Evolutionary conservation across 2,797 vertebrate species (phyloP), one percentile per base, ranked within the genome.

Genomic region (Karalla daura): DNA sequence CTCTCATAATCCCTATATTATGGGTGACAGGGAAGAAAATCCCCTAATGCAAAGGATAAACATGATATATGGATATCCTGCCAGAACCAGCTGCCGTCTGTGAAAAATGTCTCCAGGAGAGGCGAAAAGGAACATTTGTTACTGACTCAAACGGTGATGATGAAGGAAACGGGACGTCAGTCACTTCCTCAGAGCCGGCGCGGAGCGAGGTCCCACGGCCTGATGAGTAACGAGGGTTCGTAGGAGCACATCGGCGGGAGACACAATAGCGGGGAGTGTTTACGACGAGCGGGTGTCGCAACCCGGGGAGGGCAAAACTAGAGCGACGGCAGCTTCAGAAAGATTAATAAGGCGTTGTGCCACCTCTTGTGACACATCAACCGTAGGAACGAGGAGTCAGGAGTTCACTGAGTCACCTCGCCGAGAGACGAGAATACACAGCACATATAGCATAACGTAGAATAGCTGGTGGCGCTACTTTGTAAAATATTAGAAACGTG

Each of bases 111-210:
- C 25, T 45, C n/a, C 47, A 40, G 13, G 25, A 68, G 53, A 39
- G 11, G 46, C 27, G 49, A 73, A 64, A 47, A 20, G 36, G 33
- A 74, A 67, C 55, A 67, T 62, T 74, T 30, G 56, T 62, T 36
- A 49, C 51, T 36, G 63, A 72, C 15, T 77, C 64, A 71, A 58
- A 52, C 43, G 33, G 13, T 39, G 58, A 35, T n/a, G 45, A 35
- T n/a, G 45, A 69, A 59, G 68, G 56, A 80, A 69, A 66, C 43
- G 59, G 82, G 56, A 62, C 35, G 18, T n/a, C 11, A 7, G 62
- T 27, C 45, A 89, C 84, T 89, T 89, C 79, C 86, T 63, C 41
- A 77, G 45, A 54, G 32, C 47, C 8, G 25, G 1, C 21, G 58
- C 49, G 68, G 70, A 76, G 64, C 76, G 21, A 18, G 13, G 4